Conservation (phyloP, 2,888 invertebrate species). For the Cactoblastis cactorum region DNA sequence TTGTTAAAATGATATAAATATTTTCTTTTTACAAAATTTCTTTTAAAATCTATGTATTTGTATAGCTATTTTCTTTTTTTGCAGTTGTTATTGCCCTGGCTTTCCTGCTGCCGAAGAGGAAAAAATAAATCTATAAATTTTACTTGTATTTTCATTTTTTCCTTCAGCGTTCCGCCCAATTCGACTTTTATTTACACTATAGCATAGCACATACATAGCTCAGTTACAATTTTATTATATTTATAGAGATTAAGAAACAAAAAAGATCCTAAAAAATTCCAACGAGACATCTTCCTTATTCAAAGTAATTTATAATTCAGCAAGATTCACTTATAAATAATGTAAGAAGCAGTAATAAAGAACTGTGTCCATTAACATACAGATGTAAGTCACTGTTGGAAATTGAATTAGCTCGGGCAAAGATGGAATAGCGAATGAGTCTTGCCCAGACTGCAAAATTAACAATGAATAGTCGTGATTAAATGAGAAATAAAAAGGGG, state of each 20-base stretch:
- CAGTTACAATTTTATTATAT: no score
- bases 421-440: neutral
- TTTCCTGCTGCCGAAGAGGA: constrained; percentile 31
- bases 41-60: no score
- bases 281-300: neutral
- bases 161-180: neutral
- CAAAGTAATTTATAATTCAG: neutral
- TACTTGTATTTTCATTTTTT: neutral
- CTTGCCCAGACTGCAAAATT: neutral
- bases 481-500: constrained; percentile 1
- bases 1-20: no score
- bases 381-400: constrained; percentile 5
- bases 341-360: neutral
- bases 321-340: neutral
- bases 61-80: constrained; percentile 22
- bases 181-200: neutral
- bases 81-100: constrained; percentile 33
- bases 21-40: no score
- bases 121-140: constrained; percentile 10
- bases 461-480: constrained; percentile 8
- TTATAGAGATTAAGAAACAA: no score
- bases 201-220: no score
- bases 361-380: neutral
- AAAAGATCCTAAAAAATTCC: no score
- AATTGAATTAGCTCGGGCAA: constrained; percentile 1